phyloP scores from a whole-genome alignment of 2,113 vertebrate species.

The Callionymus lyra region DNA sequence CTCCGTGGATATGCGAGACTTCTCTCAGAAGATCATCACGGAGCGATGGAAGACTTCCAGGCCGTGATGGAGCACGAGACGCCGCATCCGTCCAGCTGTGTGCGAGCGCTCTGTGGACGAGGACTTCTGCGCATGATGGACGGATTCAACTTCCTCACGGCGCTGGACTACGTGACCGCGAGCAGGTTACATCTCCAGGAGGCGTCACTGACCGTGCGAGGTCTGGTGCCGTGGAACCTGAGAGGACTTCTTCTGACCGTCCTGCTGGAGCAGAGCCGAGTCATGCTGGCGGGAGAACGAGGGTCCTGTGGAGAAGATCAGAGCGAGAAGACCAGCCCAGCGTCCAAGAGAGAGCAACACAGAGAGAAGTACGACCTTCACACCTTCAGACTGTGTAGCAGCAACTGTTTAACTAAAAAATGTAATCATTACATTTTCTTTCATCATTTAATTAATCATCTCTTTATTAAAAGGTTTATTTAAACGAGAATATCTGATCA shows the following conservation, averaged over 20 bases:
- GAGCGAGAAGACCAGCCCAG: conserved; percentile 7
- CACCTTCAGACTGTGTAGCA: no score
- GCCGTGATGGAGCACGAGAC: conserved; percentile 74
- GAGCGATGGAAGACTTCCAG: conserved; percentile 83
- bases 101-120: conserved; percentile 85
- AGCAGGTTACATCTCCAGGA: conserved; percentile 76
- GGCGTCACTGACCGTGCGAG: conserved; percentile 73
- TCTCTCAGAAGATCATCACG: conserved; percentile 58
- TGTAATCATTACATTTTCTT: not conserved
- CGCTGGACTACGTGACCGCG: conserved; percentile 86
- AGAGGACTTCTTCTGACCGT: conserved; percentile 79
- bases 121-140: conserved; percentile 78
- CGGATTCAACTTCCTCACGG: conserved; percentile 73
- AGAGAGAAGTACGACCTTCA: conserved; percentile 52
- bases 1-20: conserved; percentile 80
- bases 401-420: not conserved
- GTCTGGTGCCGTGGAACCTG: conserved; percentile 88
- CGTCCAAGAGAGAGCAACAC: conserved; percentile 16
- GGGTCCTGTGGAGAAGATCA: conserved; percentile 14
- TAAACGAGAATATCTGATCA: no score
- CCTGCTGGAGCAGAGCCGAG: conserved; percentile 82
- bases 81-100: conserved; percentile 80
- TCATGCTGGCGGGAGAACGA: conserved; percentile 71
- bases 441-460: not conserved
- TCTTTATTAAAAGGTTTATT: no score